Base-by-base conservation (phyloP, 2,888 invertebrate species). In the Chrysolina haemoptera region DNA sequence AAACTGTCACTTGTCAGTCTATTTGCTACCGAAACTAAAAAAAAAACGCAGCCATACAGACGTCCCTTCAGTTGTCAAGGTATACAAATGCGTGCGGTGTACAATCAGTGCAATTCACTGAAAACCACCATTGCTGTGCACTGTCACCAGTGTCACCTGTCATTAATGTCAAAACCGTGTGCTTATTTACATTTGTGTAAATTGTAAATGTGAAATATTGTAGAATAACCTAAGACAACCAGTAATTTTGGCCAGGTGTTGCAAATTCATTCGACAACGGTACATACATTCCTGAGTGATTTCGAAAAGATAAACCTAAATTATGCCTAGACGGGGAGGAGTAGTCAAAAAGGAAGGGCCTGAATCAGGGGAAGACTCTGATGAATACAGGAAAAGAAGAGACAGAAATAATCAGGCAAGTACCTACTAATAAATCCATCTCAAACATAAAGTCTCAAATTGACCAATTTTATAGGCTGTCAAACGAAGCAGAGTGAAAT, bases 401-500 rank as follows among this genome's bases (percentile, higher is more conserved):
- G 94, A 95, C 83, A 90, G 94, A 82, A 95, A 95, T 88, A 95
- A 95, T 88, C 91, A 93, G 90, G 94, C 93, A 88, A 78, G 71
- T 62, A n/a, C n/a, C n/a, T n/a, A 48, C 6, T 9, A 8, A 40
- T 35, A 9, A 62, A 20, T 35, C 1, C 14, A 5, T 10, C 16
- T 12, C 18, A 40, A 64, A 50, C n/a, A 9, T 10, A 20, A 43
- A 50, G 16, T 63, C 4, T 68, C n/a, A 66, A 62, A 9, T 27
- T 68, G 18, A 55, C 22, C 22, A 59, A 67, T 70, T 80, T 87
- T 87, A 53, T 88, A 95, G 93, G 96, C 96, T 70, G 96, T 96
- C 0, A 95, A 95, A 87, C 92, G 94, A 78, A 95, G 95, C 80
- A 90, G 96, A 78, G 94, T 92, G 70, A 95, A 95, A 88, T 92